Percentiles rank a stretch among this genome's conserved stretches.
Evolutionary conservation across 1,140 invertebrate genomes (phyloP).

Genomic region (Temnothorax nylanderi): DNA sequence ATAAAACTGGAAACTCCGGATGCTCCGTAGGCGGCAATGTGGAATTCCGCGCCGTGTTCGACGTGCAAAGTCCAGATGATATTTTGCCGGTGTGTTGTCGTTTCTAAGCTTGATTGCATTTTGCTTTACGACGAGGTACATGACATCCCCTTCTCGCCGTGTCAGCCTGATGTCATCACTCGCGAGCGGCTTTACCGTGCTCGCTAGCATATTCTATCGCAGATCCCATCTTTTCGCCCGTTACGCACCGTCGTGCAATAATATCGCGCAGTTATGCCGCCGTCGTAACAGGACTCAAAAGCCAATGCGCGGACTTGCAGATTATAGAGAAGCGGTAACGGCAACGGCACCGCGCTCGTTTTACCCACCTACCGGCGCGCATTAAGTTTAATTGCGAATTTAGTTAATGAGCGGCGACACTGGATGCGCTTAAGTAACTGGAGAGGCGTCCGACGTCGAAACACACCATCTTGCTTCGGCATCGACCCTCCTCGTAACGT

Average conservation of each 20-base stretch:
- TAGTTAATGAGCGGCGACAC: slow-evolving; percentile 65
- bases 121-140: slow-evolving; percentile 32
- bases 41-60: background rate
- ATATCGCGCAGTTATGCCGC: slow-evolving; percentile 36
- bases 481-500: slow-evolving; percentile 59
- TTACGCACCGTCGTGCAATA: slow-evolving; percentile 35
- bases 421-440: slow-evolving; percentile 51
- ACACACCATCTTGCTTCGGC: background rate
- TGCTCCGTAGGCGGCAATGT: background rate
- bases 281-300: background rate
- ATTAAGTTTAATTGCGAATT: slow-evolving; percentile 60
- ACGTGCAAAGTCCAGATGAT: slow-evolving; percentile 17
- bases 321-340: slow-evolving; percentile 8
- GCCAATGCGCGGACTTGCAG: slow-evolving; percentile 3
- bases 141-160: background rate
- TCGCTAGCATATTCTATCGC: slow-evolving; percentile 19
- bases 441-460: slow-evolving; percentile 17
- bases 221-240: slow-evolving; percentile 7
- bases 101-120: slow-evolving; percentile 54
- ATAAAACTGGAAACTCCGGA: slow-evolving; percentile 34
- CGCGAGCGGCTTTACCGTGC: slow-evolving; percentile 1
- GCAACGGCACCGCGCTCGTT: slow-evolving; percentile 19
- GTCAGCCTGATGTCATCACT: background rate
- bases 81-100: background rate
- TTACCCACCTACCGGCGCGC: slow-evolving; percentile 23